These are phyloP conservation scores for Chaetodon trifascialis DNA, from an alignment of 2,113 vertebrate species.

Conservation along the genomic window DNA sequence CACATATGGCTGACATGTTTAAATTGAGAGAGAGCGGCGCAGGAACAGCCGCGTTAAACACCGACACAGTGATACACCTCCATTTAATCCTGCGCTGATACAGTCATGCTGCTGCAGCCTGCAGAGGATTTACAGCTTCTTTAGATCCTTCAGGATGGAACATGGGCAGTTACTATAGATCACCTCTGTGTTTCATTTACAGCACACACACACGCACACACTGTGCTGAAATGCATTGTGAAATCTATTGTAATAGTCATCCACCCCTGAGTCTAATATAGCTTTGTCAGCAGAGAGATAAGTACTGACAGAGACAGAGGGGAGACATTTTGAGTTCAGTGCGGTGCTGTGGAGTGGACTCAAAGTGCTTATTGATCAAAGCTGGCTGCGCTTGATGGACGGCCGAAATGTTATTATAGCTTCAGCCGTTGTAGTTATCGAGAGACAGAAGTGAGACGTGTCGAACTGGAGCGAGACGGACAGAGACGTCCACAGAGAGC, in stretches of 20 bases:
- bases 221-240: constrained; percentile 57
- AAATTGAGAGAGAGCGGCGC: neutral
- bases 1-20: constrained; percentile 1
- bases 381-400: constrained; percentile 74
- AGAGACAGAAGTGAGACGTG: constrained; percentile 37
- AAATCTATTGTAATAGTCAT: constrained; percentile 70
- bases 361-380: constrained; percentile 83
- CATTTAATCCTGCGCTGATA: neutral
- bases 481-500: neutral
- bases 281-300: constrained; percentile 79
- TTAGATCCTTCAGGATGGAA: constrained; percentile 29
- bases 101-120: neutral
- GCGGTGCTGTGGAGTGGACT: constrained; percentile 70
- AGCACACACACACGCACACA: constrained; percentile 20
- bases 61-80: neutral
- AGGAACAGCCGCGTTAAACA: constrained; percentile 2
- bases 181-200: constrained; percentile 51
- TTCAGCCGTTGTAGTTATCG: constrained; percentile 58
- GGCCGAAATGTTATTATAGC: constrained; percentile 76
- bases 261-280: constrained; percentile 62
- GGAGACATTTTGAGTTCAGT: constrained; percentile 77
- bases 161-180: constrained; percentile 36
- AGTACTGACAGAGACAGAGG: constrained; percentile 78
- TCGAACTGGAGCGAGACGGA: neutral
- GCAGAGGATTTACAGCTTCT: constrained; percentile 50